Conservation (phyloP, 2,888 invertebrate species). For the Nephrocerus scutellatus region DNA sequence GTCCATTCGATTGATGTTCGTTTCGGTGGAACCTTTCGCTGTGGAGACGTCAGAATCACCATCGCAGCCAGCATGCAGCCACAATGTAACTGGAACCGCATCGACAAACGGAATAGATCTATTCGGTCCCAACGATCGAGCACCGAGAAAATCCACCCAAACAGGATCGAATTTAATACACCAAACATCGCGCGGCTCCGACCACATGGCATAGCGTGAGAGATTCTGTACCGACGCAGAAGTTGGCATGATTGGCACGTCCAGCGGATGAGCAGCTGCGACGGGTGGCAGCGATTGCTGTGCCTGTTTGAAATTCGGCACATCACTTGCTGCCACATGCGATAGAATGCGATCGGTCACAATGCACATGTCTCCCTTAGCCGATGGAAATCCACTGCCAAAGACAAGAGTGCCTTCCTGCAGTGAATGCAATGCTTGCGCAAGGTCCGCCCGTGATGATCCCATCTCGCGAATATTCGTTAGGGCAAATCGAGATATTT, state of each 20-base stretch:
- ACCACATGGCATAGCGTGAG: constrained; percentile 60
- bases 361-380: constrained; percentile 62
- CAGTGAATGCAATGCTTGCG: constrained; percentile 69
- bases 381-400: constrained; percentile 70
- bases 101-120: constrained; percentile 75
- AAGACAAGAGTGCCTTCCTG: constrained; percentile 69
- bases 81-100: constrained; percentile 79
- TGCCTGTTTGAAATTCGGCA: constrained; percentile 25
- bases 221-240: constrained; percentile 41
- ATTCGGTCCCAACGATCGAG: constrained; percentile 64
- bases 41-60: constrained; percentile 21
- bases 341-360: constrained; percentile 75
- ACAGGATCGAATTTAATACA: constrained; percentile 81
- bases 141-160: constrained; percentile 88
- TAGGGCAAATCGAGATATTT: constrained; percentile 51
- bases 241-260: constrained; percentile 26
- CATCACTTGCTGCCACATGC: constrained; percentile 57
- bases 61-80: constrained; percentile 55
- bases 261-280: constrained; percentile 8
- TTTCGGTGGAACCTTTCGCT: constrained; percentile 26
- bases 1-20: constrained; percentile 27
- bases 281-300: constrained; percentile 34
- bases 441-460: constrained; percentile 68
- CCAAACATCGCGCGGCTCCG: constrained; percentile 82
- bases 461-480: constrained; percentile 59